Base-by-base conservation (phyloP, 2,888 invertebrate species). In the Stomorhina lunata region DNA sequence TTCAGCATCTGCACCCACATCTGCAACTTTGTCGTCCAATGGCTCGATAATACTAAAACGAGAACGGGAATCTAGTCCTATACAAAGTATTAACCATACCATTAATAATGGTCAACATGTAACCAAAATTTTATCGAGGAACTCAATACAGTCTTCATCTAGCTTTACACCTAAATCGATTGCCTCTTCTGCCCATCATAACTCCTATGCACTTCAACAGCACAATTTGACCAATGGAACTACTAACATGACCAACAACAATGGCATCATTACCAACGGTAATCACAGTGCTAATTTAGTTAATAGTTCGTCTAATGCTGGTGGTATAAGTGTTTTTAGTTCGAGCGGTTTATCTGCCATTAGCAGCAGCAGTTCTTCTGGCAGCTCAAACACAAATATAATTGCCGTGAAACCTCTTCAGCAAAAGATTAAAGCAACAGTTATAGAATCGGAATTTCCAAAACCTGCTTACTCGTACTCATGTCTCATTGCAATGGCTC, bases 381-480 rank as follows among this genome's bases (percentile, higher is more conserved):
- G 20, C 6, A 40, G 53, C 5, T 20, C 37, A 29, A 65, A 34
- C n/a, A 48, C 84, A 55, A 82, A 75, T 66, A 81, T 85, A 5
- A 84, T 85, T 9, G 85, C 85, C 20, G 86, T 88, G 0, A 90
- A 90, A 66, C 86, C 88, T n/a, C 75, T 88, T 69, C 88, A 87
- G 40, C 88, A 88, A 57, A 89, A 90, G 75, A 81, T 86, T 3
- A 90, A 90, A 59, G 27, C 71, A 17, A 84, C 86, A 2, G 81
- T 86, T 5, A 83, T 89, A 29, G 90, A 88, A 72, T 89, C 87
- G 78, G 93, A 94, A 57, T 98, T 95, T 88, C 98, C 98, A 0
- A 99, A 99, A 91, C 99, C 99, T 4, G 97, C 97, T 2, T 99
- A 98, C 92, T 99, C 99, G 12, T 99, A 99, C 91, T 98, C 98